A percentile compares a stretch with the other conserved stretches of the same genome.
Conservation (phyloP, 2,888 invertebrate genomes). For the Dasysyrphus albostriatus region DNA sequence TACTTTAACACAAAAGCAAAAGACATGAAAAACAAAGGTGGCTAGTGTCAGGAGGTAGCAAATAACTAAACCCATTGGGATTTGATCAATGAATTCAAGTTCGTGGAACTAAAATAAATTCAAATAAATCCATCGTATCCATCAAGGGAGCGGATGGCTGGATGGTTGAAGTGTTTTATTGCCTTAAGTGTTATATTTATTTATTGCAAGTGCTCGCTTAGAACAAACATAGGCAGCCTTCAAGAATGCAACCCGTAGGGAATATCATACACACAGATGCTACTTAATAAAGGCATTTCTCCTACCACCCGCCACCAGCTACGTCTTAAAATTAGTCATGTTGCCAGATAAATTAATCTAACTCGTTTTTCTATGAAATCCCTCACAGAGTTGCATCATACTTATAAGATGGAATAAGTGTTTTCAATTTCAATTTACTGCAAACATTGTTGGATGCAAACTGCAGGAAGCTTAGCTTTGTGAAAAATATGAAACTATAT, state of each 20-base stretch:
- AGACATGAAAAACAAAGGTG: conserved; percentile 13
- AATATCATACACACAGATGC: background rate
- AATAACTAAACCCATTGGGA: conserved; percentile 11
- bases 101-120: conserved; percentile 51
- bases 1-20: conserved; percentile 7
- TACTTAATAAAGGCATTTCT: background rate
- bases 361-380: background rate
- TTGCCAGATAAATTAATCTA: conserved; percentile 39
- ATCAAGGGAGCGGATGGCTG: background rate
- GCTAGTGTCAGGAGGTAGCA: conserved; percentile 6
- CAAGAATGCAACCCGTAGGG: conserved; percentile 32
- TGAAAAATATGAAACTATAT: conserved; percentile 18
- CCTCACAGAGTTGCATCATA: conserved; percentile 25
- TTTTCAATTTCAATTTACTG: conserved; percentile 48
- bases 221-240: background rate
- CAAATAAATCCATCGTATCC: conserved; percentile 47
- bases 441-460: background rate
- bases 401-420: conserved; percentile 35
- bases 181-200: conserved; percentile 39
- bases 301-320: background rate
- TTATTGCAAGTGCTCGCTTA: conserved; percentile 40
- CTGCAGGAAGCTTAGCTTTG: background rate
- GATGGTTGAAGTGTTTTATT: conserved; percentile 49
- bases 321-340: conserved; percentile 24
- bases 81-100: conserved; percentile 35